Conservation (phyloP, 2,888 invertebrate genomes). For the Pseudococcus jackbeardsleyi region DNA sequence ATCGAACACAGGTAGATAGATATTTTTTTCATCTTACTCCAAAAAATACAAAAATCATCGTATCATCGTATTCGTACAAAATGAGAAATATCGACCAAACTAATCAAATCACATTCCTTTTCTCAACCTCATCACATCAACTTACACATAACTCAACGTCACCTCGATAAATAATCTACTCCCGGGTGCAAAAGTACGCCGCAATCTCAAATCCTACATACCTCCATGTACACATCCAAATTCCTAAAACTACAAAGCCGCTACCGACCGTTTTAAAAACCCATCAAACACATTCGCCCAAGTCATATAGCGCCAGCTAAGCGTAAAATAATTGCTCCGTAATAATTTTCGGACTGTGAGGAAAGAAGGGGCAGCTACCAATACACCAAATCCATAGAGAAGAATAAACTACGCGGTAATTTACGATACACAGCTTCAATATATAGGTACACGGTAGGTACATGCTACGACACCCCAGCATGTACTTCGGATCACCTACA, state of each 20-base stretch:
- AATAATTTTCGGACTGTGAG: background rate
- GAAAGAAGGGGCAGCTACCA: background rate
- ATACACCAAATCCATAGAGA: background rate
- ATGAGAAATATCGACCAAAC: too few species aligned
- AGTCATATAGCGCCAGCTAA: background rate
- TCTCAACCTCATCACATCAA: too few species aligned
- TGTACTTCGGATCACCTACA: constrained; percentile 17
- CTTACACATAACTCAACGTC: background rate
- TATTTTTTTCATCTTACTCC: too few species aligned
- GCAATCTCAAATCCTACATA: background rate
- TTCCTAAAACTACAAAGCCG: background rate
- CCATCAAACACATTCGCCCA: constrained; percentile 12
- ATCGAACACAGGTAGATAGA: background rate
- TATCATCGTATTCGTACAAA: too few species aligned
- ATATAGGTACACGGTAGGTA: background rate
- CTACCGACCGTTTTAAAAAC: background rate
- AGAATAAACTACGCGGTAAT: background rate
- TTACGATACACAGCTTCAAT: background rate
- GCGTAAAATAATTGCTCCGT: constrained; percentile 22
- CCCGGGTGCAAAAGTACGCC: background rate
- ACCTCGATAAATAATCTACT: background rate
- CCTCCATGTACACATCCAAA: background rate
- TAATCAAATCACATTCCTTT: too few species aligned
- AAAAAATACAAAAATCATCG: too few species aligned
- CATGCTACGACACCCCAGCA: background rate